A percentile compares a stretch with the other conserved stretches of the same genome.
phyloP scores from a whole-genome alignment of 2,797 vertebrate species.

The Delichon dasypus region DNA sequence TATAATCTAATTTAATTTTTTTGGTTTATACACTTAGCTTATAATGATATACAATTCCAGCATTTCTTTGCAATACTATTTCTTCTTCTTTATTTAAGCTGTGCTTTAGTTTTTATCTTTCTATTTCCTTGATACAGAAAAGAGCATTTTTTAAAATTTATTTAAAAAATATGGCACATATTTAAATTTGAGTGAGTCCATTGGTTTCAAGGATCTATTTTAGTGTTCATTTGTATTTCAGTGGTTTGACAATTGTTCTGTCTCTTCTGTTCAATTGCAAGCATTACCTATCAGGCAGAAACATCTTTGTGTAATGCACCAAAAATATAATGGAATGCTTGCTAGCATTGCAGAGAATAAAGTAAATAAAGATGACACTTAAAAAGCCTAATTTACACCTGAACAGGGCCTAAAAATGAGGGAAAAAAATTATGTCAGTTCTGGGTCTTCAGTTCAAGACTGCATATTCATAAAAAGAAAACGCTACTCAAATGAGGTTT shows the following conservation, averaged over 20 bases:
- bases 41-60: neutral
- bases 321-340: neutral
- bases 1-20: neutral
- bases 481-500: neutral
- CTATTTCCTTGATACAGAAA: neutral
- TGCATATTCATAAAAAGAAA: neutral
- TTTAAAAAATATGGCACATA: neutral
- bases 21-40: neutral
- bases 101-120: neutral
- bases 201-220: neutral
- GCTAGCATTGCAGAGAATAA: neutral
- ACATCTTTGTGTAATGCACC: neutral
- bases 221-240: neutral
- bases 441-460: neutral
- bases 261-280: neutral
- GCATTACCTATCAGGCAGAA: neutral
- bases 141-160: neutral
- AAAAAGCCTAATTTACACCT: conserved; percentile 22
- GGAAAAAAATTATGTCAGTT: neutral
- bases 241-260: neutral
- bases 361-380: neutral
- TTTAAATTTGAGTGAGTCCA: neutral
- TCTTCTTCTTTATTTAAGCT: neutral
- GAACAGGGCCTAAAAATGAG: neutral
- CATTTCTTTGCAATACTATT: neutral